Evolutionary conservation across 2,113 vertebrate genomes (phyloP), one percentile per base, ranked within the genome.

Genomic region (Cinclus mexicanus): DNA sequence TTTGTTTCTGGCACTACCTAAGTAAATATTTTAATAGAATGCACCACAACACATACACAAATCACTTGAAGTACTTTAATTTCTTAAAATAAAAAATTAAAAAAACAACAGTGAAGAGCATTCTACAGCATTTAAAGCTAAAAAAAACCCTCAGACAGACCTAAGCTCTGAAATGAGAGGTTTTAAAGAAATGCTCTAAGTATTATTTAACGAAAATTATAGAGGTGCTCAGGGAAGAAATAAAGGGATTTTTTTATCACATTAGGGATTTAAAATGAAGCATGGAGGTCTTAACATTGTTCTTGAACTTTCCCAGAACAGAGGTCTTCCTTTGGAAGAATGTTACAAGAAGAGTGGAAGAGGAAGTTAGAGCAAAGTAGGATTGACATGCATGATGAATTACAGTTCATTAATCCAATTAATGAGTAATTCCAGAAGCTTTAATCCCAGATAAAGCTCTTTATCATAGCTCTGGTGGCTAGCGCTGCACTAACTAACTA

Each of bases 351-450:
- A 94, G 60, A 72, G 79, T 19, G 23, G 55, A 96, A 93, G 69
- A 94, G 90, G 55, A 83, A 95, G 89, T 81, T 86, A 60, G 65
- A 93, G 82, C 93, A 94, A 72, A 93, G 81, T 89, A 82, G 91
- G 97, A 82, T 93, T 95, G 90, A 81, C 56, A 60, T 90, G 72
- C 76, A 85, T 95, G 94, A 97, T 96, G 87, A 95, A 96, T 97
- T 96, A 95, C 80, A 88, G 75, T 95, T 98, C 97, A 97, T 97
- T 98, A 98, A 98, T 96, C 91, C 97, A 98, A 98, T 98, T 97
- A 98, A 98, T 97, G 89, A 97, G 97, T 97, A 97, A 97, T 97
- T 98, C 95, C 95, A 95, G 85, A 96, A 95, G 90, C 88, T 96
- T 42, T 77, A 94, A 95, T 95, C 93, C 82, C 95, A 97, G 92